Base-by-base conservation (phyloP, 2,797 vertebrate species). In the Rhodeus uyekii region DNA sequence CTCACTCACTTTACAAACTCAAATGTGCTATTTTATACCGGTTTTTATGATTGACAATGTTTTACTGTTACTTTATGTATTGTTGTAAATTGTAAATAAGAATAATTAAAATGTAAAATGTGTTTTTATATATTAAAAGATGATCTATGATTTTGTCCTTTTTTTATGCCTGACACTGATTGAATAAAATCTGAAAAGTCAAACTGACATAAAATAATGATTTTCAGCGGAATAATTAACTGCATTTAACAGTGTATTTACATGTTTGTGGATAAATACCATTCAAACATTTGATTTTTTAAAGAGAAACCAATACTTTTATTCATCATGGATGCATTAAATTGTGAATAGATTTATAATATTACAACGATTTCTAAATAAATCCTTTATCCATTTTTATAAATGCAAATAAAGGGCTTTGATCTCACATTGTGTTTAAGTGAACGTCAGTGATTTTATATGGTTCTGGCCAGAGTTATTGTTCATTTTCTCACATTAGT, bases 41-140 rank as follows among this genome's bases (percentile, higher is more conserved):
- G 93, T 95, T 75, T 95, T 90, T 95, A 94, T 90, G 91, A 91
- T 89, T 90, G 91, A 96, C 84, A 90, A 90, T 89, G 89, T 92
- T 88, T 93, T 91, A 90, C 93, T 94, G 93, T 94, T 93, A 92
- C 95, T 95, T 96, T 92, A 93, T 96, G 94, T 94, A 92, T 90
- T 96, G 97, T 97, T 97, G 96, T 94, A 92, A 94, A 92, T 90
- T 99, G 98, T 99, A 99, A 96, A 99, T 99, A 99, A 96, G 95
- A 98, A 96, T 95, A 96, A 96, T 96, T 95, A 93, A 94, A 97
- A 97, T 96, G 96, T 94, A 95, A 96, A 96, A 96, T 95, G 94
- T 96, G 96, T 86, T 86, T 88, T 87, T 92, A 94, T 93, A 93
- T 94, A 94, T 91, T 69, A 87, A 88, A 92, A 94, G 90, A 92